Conservation (phyloP, 2,888 invertebrate species). For the Phyto melanocephala region DNA sequence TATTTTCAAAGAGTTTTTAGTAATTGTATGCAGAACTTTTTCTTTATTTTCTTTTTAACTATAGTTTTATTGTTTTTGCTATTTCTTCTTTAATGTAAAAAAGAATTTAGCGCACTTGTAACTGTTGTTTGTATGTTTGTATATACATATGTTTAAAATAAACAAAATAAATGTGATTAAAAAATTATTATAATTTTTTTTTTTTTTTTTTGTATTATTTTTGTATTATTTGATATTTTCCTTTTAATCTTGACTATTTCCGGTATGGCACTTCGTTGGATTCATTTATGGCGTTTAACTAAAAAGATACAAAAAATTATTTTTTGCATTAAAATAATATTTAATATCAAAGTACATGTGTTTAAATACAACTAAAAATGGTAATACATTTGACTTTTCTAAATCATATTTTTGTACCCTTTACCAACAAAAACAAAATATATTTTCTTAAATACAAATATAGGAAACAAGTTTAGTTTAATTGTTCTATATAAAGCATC, state of each 20-base stretch:
- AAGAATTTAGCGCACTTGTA: conserved; percentile 61
- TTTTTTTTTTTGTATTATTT: conserved; percentile 22
- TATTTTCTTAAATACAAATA: no score
- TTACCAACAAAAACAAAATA: no score
- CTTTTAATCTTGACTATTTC: conserved; percentile 51
- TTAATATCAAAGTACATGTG: not conserved
- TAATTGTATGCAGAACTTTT: no score
- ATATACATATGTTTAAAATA: conserved; percentile 1
- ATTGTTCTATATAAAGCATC: no score
- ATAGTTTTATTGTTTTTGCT: conserved; percentile 44
- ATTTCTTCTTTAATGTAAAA: conserved; percentile 68
- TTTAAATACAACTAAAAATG: no score
- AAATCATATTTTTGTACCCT: no score
- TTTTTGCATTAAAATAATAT: no score
- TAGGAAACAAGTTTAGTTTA: no score
- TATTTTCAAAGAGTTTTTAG: no score
- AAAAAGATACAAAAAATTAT: conserved; percentile 49
- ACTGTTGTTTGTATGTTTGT: not conserved
- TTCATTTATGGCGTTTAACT: conserved; percentile 70
- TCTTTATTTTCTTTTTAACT: not conserved
- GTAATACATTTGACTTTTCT: no score
- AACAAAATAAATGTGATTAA: conserved; percentile 46
- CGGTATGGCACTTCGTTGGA: conserved; percentile 70
- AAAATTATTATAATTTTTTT: conserved; percentile 44
- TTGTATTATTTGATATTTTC: conserved; percentile 9